Evolutionary conservation across 2,797 vertebrate genomes (phyloP).

Genomic region (Poecilia wingei): DNA sequence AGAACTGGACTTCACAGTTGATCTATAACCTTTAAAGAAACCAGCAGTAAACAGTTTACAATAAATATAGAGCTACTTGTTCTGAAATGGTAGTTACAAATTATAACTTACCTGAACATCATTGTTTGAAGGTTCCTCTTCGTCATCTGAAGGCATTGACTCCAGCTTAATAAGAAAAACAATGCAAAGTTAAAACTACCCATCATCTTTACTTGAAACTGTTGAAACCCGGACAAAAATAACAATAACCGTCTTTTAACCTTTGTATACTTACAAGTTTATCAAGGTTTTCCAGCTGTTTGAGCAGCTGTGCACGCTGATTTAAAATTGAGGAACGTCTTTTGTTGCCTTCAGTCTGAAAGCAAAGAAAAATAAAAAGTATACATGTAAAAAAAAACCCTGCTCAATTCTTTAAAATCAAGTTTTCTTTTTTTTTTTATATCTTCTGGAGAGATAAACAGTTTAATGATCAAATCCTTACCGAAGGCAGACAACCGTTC

Average conservation of each 20-base stretch:
- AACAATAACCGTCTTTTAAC: not conserved
- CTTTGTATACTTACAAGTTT: conserved; percentile 53
- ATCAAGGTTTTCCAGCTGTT: conserved; percentile 61
- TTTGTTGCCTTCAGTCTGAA: conserved; percentile 36
- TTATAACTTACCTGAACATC: conserved; percentile 17
- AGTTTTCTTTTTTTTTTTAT: too few species aligned
- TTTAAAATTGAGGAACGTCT: conserved; percentile 43
- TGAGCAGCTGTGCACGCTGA: conserved; percentile 52
- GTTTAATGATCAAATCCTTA: conserved; percentile 42
- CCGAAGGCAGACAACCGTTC: conserved; percentile 22
- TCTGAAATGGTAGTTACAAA: not conserved
- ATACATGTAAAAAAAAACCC: not conserved
- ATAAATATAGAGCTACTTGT: not conserved
- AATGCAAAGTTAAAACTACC: fast-evolving
- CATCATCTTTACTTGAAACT: not conserved
- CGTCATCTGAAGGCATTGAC: conserved; percentile 33
- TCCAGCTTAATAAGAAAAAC: conserved; percentile 43
- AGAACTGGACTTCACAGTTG: fast-evolving
- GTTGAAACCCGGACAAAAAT: not conserved
- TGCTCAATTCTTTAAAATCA: not conserved
- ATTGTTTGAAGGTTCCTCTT: conserved; percentile 2
- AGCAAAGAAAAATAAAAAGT: not conserved
- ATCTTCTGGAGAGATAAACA: not conserved
- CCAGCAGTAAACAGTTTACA: not conserved
- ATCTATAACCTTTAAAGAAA: not conserved